Evolutionary conservation across 1,140 invertebrate species (phyloP), one percentile per base, ranked within the genome.

Genomic region (Cherax quadricarinatus): DNA sequence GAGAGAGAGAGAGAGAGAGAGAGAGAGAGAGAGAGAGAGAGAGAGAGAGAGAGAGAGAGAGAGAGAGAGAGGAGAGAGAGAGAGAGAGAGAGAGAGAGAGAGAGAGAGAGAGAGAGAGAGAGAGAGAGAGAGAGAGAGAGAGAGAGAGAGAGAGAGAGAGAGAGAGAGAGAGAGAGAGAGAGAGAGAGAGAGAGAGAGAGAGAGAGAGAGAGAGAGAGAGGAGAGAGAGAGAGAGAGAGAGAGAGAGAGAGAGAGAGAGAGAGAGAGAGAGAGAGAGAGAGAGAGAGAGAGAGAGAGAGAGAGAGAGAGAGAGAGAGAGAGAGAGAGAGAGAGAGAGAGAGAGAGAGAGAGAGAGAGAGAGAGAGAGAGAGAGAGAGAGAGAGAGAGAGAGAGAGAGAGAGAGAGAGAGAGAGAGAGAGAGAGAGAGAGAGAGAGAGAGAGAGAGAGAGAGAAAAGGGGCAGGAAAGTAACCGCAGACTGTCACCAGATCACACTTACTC

Each of bases 341-440:
- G 30, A 24, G 30, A 24, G 21, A 24, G 78, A 48, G 78, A 24
- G 78, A 48, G 30, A 48, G 78, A 24, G 78, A 24, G 78, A 24
- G 78, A 24, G 78, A 24, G 78, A 80, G 78, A 80, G 78, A 80
- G 78, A 80, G 78, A 80, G 78, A 80, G 79, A 80, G 79, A 80
- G 79, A 80, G 79, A 80, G 79, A 80, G 79, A 80, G 79, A 80
- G 79, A 80, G 79, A 80, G 79, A 80, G 79, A 80, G 79, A 80
- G 79, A 80, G 79, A 80, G 79, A 48, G 79, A 80, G 79, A 80
- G 79, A 80, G 79, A 80, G 79, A 80, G 79, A 80, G 79, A 80
- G 79, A 80, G 79, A 80, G 79, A 80, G 79, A 48, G 30, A 48
- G 30, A 57, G 53, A 10, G 53, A 57, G 53, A 57, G 53, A 57